Base-by-base conservation (phyloP, 2,888 invertebrate species). In the Diarsia brunnea region DNA sequence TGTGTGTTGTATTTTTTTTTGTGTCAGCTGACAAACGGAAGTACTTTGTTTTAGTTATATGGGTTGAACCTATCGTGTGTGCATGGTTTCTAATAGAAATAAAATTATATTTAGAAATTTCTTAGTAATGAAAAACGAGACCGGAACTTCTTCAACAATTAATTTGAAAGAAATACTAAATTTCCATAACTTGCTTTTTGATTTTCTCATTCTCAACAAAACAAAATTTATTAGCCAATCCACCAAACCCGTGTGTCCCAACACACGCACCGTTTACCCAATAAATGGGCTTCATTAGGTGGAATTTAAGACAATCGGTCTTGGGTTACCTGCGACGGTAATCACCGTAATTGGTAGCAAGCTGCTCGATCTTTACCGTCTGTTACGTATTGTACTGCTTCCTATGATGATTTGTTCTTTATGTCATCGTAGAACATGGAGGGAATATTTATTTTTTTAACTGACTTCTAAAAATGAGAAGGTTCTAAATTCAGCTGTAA, bases 261-360 rank as follows among this genome's bases (percentile, higher is more conserved):
- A 85, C 83, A 88, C 83, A 89, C 89, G 89, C 89, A 89, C 89
- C 90, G 89, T 90, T 92, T 92, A 91, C 90, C 89, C 90, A 91
- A 92, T 92, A 92, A 93, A 93, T 92, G 91, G 91, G 90, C 89
- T 92, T 93, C 92, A 93, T 93, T 93, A 92, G 90, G 84, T 87
- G 90, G 89, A 93, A 92, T 92, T 90, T 90, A 90, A 92, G 92
- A 92, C 92, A 91, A 91, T 91, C 89, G 88, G 82, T 91, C 90
- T 92, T 87, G 86, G 90, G 92, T 91, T 91, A 90, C 90, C 80
- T 85, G 81, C 63, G 67, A 73, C 68, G 78, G 78, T 81, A 87
- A 87, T 87, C 87, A 87, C 75, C 64, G 82, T 87, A 88, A 88
- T 87, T 87, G 82, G 78, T 81, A 65, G 82, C 83, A 79, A 77